Evolutionary conservation across 2,113 vertebrate genomes (phyloP), one percentile per base, ranked within the genome.

Genomic region (Cebus imitator): DNA sequence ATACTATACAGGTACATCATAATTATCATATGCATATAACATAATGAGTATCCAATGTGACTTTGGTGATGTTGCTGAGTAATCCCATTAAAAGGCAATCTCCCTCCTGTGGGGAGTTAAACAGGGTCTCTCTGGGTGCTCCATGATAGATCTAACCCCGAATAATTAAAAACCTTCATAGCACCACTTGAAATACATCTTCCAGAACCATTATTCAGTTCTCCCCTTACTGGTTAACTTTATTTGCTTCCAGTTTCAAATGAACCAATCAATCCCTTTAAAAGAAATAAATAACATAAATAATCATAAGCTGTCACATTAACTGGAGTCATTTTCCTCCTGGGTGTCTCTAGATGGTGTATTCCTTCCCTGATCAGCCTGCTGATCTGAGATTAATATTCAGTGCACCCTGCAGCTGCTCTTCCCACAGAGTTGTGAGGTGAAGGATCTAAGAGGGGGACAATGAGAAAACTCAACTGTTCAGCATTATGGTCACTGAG

Each of bases 81-180:
- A 89, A 91, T 93, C 16, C 88, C 75, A 96, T 91, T 95, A 87
- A 92, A 81, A 97, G 73, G 73, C 58, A 88, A 83, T 97, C 91
- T 83, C 87, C 58, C 85, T 96, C 90, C 88, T 79, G 40, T 58
- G 37, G 76, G 45, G 96, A 92, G 66, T 94, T 85, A 96, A 97
- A 8, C 21, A 84, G 78, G 48, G 61, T 57, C 89, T 90, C 73
- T 81, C 78, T 88, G 40, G 72, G 45, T 89, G 48, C 27, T 90
- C 64, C 50, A 58, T 52, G 21, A 37, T 79, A 86, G 61, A 85
- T 75, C n/a, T 78, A 90, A 79, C 55, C 82, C 58, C 80, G 55
- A 91, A 96, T 95, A 96, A 98, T 86, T 97, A 90, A 97, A 95
- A 85, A 86, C 18, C 37, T 21, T 95, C 35, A 57, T 92, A 96